A percentile compares a stretch with the other conserved stretches of the same genome.
Conservation (phyloP, 2,113 vertebrate genomes). For the Cyphomyrus discorhynchus region DNA sequence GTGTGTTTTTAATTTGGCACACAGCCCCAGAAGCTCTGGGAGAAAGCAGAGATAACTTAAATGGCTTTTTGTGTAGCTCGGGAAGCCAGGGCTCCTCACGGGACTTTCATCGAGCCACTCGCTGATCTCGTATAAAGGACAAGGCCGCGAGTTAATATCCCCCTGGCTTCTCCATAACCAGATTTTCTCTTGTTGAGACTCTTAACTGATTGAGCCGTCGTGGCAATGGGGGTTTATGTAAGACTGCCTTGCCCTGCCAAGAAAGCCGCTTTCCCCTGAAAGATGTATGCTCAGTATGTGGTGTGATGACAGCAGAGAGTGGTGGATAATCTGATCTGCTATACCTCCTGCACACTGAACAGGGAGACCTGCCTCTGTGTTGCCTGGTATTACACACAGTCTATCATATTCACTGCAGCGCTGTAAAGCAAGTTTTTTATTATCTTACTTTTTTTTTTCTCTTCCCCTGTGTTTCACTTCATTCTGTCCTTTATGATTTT, state of each 20-base stretch:
- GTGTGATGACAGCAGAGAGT: neutral
- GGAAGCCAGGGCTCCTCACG: conserved; percentile 24
- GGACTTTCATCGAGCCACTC: neutral
- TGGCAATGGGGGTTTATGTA: neutral
- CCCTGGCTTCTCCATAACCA: neutral
- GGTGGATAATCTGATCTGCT: neutral
- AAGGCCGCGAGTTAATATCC: neutral
- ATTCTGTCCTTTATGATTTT: neutral
- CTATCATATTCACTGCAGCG: neutral
- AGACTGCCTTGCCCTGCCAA: neutral
- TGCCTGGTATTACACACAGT: neutral
- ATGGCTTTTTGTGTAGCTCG: conserved; percentile 18
- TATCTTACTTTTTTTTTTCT: neutral
- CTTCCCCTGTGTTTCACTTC: neutral
- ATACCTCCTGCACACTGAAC: neutral
- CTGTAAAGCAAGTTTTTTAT: neutral
- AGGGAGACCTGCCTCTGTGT: neutral
- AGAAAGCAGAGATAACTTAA: conserved; percentile 31
- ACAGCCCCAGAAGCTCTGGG: conserved; percentile 35
- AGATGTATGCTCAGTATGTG: neutral
- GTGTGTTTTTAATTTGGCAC: neutral
- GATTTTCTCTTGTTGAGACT: conserved; percentile 7
- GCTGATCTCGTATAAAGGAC: neutral
- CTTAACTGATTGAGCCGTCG: neutral
- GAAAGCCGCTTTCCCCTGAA: neutral